Conservation (phyloP, 2,113 vertebrate genomes). For the Plecotus auritus region DNA sequence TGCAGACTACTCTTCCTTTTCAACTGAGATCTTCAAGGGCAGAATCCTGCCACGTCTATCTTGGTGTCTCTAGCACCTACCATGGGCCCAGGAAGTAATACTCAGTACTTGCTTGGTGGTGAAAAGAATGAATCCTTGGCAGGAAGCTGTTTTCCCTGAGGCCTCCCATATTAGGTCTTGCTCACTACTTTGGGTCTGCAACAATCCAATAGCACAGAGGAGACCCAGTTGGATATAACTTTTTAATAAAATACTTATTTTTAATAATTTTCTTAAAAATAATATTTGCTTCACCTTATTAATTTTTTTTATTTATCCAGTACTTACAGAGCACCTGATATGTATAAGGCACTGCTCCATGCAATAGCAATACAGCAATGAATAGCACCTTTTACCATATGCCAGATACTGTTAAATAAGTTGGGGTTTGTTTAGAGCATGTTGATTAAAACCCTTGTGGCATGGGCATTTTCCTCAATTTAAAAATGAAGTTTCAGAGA, state of each 20-base stretch:
- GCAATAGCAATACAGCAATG: neutral
- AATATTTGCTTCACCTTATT: neutral
- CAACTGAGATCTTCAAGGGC: neutral
- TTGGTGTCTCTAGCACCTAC: neutral
- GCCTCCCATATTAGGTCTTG: neutral
- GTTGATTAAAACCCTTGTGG: neutral
- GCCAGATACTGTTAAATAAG: neutral
- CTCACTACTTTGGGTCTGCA: neutral
- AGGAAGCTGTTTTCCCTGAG: neutral
- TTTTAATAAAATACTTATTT: neutral
- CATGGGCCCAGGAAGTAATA: neutral
- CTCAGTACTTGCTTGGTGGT: neutral
- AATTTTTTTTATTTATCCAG: neutral
- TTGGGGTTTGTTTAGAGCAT: neutral
- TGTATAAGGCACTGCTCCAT: neutral
- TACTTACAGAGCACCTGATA: neutral
- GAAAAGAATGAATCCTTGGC: neutral
- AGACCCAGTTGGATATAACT: neutral
- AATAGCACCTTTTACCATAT: neutral
- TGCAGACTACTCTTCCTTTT: neutral
- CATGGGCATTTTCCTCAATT: neutral
- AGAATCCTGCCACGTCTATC: neutral
- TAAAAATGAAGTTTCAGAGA: constrained; percentile 9
- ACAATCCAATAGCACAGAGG: neutral
- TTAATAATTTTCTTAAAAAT: neutral